A percentile compares a stretch with the other conserved stretches of the same genome.
phyloP scores from a whole-genome alignment of 1,140 invertebrate genomes.

The Antheraea mylitta region DNA sequence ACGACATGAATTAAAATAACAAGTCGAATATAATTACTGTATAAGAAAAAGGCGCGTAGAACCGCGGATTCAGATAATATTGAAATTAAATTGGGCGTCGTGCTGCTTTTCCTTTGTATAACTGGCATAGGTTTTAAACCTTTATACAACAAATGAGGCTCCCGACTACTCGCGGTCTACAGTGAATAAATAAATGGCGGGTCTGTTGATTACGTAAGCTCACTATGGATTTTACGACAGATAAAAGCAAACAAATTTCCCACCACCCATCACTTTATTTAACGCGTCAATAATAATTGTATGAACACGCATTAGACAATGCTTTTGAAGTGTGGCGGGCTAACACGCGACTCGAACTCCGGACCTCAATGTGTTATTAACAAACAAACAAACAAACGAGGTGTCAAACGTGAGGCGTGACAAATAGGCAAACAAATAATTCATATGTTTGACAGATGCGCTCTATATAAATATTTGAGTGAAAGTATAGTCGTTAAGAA shows the following conservation, averaged over 20 bases:
- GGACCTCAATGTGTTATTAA: slow-evolving; percentile 10
- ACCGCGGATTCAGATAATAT: no score
- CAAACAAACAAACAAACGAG: slow-evolving; percentile 9
- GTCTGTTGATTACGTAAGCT: neutral
- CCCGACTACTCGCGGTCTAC: no score
- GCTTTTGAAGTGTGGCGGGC: neutral
- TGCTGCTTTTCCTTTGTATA: no score
- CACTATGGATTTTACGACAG: neutral
- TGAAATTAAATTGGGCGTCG: no score
- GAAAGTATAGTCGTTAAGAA: slow-evolving; percentile 9
- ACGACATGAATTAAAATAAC: no score
- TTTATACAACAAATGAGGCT: no score
- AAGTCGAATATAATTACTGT: no score
- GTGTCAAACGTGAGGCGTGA: slow-evolving; percentile 12
- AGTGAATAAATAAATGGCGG: no score
- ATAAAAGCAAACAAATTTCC: neutral
- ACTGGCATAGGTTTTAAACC: no score
- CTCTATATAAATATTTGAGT: slow-evolving; percentile 19
- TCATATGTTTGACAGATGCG: neutral
- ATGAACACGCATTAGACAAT: slow-evolving; percentile 3
- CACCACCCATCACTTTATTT: slow-evolving; percentile 7
- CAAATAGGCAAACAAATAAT: slow-evolving; percentile 9
- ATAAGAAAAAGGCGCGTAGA: no score
- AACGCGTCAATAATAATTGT: slow-evolving; percentile 10
- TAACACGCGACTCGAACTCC: neutral